Conservation (phyloP, 2,797 vertebrate genomes). For the Synanceia verrucosa region DNA sequence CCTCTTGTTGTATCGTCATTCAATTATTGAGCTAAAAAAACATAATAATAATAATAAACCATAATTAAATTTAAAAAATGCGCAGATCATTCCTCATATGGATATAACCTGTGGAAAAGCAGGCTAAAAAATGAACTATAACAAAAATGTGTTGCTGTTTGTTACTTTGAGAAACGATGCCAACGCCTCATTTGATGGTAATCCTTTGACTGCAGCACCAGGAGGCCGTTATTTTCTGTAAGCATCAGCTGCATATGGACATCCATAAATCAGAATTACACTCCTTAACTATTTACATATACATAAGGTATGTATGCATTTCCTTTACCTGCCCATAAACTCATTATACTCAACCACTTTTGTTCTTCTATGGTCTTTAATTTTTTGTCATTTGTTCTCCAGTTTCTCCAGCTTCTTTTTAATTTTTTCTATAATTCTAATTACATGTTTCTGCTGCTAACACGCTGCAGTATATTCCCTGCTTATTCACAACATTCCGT, state of each 20-base stretch:
- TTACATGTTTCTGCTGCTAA: no score
- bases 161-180: neutral
- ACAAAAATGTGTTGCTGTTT: neutral
- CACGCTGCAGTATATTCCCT: no score
- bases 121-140: no score
- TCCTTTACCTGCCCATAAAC: neutral
- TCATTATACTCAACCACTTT: neutral
- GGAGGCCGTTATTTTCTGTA: neutral
- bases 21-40: no score
- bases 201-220: constrained; percentile 5
- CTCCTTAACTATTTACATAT: neutral
- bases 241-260: neutral
- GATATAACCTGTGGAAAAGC: neutral
- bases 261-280: neutral
- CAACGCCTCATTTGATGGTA: neutral
- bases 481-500: no score
- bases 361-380: neutral
- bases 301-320: neutral
- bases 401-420: no score
- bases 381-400: neutral
- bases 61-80: neutral
- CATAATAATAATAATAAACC: no score
- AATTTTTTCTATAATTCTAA: no score
- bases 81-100: neutral
- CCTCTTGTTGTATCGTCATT: no score